Evolutionary conservation across 2,113 vertebrate genomes (phyloP).

Genomic region (Bos javanicus): DNA sequence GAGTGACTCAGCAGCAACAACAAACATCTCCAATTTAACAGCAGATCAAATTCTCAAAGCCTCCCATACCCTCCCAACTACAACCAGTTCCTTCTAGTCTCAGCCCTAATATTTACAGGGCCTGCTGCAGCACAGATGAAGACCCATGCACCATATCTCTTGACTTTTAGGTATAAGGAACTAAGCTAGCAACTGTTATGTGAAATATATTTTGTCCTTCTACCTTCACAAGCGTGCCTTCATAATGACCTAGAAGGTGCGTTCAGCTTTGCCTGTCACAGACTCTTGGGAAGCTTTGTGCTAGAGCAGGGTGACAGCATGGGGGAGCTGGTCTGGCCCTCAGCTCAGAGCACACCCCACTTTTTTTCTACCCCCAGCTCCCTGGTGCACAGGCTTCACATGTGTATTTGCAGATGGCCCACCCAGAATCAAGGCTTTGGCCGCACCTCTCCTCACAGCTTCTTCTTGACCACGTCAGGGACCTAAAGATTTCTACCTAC

Average conservation of each 20-base stretch:
- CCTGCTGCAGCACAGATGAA: neutral
- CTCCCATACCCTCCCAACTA: neutral
- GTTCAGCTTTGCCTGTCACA: neutral
- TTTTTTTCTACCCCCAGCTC: neutral
- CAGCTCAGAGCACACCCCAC: neutral
- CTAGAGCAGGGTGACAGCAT: neutral
- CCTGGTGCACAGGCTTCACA: neutral
- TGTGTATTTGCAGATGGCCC: neutral
- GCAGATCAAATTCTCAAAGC: neutral
- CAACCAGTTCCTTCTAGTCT: neutral
- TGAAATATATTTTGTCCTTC: neutral
- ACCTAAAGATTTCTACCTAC: neutral
- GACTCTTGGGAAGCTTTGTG: neutral
- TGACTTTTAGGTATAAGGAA: neutral
- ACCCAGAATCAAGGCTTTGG: neutral
- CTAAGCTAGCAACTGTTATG: neutral
- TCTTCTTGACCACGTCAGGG: neutral
- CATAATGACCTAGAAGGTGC: neutral
- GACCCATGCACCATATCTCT: neutral
- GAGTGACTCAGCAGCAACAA: neutral
- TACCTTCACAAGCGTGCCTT: neutral
- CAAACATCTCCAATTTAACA: neutral
- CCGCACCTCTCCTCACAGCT: neutral
- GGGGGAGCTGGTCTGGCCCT: neutral
- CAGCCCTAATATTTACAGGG: neutral